A percentile compares a stretch with the other conserved stretches of the same genome.
These are phyloP conservation scores for Etheostoma cragini DNA, from an alignment of 2,113 vertebrate species.

Conservation along the genomic window DNA sequence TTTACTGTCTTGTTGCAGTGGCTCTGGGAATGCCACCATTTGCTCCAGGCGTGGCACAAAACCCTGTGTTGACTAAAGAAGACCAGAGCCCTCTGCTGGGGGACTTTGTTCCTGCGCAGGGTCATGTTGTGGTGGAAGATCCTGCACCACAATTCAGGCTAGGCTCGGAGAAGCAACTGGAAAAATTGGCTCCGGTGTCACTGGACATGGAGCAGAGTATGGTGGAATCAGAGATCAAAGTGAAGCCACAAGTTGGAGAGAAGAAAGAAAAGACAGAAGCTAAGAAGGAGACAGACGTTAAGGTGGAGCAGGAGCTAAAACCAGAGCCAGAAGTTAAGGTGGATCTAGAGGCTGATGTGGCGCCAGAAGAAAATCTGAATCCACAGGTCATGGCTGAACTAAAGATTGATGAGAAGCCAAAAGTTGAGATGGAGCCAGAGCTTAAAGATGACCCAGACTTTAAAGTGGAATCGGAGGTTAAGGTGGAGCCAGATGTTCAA, in stretches of 20 bases:
- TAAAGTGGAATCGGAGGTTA: not conserved
- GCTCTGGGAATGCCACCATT: conserved; percentile 39
- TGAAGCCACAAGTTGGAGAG: not conserved
- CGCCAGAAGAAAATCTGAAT: conserved; percentile 9
- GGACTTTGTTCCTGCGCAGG: conserved; percentile 58
- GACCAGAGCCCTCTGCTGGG: conserved; percentile 32
- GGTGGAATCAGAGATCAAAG: not conserved
- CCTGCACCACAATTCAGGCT: conserved; percentile 35
- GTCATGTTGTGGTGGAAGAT: conserved; percentile 64
- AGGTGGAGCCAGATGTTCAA: conserved; percentile 7
- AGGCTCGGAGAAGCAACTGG: not conserved
- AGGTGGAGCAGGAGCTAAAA: conserved; percentile 8
- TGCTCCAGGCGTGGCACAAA: not conserved
- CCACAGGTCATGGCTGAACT: not conserved
- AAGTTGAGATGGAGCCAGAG: conserved; percentile 1
- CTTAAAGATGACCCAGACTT: conserved; percentile 5
- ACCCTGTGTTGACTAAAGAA: not conserved
- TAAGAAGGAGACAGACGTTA: not conserved
- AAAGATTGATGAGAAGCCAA: not conserved
- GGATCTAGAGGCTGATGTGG: conserved; percentile 2
- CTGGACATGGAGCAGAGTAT: not conserved
- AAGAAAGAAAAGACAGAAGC: not conserved
- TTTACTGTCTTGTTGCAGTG: conserved; percentile 47
- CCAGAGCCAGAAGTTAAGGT: not conserved
- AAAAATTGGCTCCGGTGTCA: not conserved